A percentile compares a stretch with the other conserved stretches of the same genome.
Conservation (phyloP, 2,888 invertebrate species). For the Mechanitis messenoides region DNA sequence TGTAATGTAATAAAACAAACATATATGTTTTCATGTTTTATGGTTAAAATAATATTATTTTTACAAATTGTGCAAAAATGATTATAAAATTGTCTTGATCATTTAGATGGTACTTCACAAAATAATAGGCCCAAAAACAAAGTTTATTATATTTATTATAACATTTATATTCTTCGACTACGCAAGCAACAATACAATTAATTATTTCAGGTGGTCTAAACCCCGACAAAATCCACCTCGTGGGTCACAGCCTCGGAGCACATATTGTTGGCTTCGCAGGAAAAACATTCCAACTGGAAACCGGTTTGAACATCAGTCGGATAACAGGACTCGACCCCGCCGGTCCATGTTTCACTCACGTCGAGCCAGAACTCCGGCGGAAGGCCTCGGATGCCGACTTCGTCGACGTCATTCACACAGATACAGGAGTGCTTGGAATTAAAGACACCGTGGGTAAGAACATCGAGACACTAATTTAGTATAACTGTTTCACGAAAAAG, state of each 20-base stretch:
- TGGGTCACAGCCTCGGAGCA: conserved; percentile 66
- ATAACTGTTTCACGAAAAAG: too few species aligned
- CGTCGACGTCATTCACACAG: conserved; percentile 59
- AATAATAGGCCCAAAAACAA: too few species aligned
- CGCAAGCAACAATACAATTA: too few species aligned
- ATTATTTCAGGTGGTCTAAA: conserved; percentile 45
- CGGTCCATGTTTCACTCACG: conserved; percentile 61
- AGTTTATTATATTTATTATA: too few species aligned
- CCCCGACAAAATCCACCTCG: conserved; percentile 50
- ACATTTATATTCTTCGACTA: too few species aligned
- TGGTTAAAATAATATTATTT: too few species aligned
- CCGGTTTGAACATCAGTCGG: conserved; percentile 47
- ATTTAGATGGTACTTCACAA: too few species aligned
- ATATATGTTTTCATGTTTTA: too few species aligned
- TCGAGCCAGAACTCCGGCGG: conserved; percentile 42
- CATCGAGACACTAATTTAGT: too few species aligned
- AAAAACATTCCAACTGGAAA: conserved; percentile 45
- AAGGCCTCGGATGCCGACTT: conserved; percentile 49
- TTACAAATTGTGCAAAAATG: too few species aligned
- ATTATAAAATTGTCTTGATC: too few species aligned
- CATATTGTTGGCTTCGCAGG: conserved; percentile 62
- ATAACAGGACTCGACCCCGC: conserved; percentile 64
- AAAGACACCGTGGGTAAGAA: conserved; percentile 48
- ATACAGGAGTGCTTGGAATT: conserved; percentile 57
- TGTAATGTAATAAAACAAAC: too few species aligned